Evolutionary conservation across 2,797 vertebrate species (phyloP).

Genomic region (Labeo calbasu): DNA sequence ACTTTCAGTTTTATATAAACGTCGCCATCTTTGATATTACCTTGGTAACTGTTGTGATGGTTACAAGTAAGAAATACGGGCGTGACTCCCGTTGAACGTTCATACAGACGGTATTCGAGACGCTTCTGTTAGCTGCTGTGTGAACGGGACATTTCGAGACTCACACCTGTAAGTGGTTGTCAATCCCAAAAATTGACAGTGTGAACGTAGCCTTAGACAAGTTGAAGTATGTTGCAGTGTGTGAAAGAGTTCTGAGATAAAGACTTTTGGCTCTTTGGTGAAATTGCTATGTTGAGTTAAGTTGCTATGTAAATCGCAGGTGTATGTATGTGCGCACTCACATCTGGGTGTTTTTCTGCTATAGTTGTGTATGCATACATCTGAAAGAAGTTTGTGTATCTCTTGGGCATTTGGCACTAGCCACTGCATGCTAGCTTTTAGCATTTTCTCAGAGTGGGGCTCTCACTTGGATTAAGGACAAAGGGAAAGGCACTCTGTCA

Average conservation of each 20-base stretch:
- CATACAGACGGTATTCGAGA: background rate
- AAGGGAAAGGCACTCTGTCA: conserved; percentile 59
- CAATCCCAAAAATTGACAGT: too few relatives aligned
- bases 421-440: conserved; percentile 50
- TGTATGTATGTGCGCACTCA: background rate
- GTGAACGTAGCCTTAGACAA: background rate
- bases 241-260: background rate
- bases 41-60: too few relatives aligned
- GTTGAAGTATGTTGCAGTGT: background rate
- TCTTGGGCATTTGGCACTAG: conserved; percentile 38
- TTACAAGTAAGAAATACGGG: too few relatives aligned
- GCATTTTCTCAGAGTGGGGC: conserved; percentile 51
- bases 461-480: conserved; percentile 64
- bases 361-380: background rate
- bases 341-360: background rate
- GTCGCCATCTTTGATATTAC: background rate
- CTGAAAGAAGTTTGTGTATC: conserved; percentile 2
- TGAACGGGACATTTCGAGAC: too few relatives aligned
- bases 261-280: background rate
- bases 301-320: background rate
- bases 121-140: background rate
- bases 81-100: background rate
- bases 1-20: too few relatives aligned
- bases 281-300: background rate
- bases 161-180: too few relatives aligned